A percentile compares a stretch with the other conserved stretches of the same genome.
Conservation (phyloP, 2,888 invertebrate genomes). For the Magallana nippona region DNA sequence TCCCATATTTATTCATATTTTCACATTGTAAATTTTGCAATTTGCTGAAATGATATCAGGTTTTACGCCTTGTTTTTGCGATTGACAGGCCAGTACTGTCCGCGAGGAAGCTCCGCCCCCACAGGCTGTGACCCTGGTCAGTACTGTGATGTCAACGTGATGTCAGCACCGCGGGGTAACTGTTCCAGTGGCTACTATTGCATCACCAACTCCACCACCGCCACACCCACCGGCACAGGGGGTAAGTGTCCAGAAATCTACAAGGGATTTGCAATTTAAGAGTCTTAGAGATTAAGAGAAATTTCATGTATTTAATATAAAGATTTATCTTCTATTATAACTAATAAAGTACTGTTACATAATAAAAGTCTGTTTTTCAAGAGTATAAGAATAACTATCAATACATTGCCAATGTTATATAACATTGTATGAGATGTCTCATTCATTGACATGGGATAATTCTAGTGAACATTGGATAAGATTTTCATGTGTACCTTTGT, state of each 20-base stretch:
- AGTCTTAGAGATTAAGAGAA: too few species aligned
- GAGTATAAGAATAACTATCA: too few species aligned
- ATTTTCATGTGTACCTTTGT: not conserved
- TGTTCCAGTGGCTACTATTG: conserved; percentile 78
- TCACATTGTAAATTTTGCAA: too few species aligned
- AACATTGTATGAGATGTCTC: not conserved
- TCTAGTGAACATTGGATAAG: too few species aligned
- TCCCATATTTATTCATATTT: too few species aligned
- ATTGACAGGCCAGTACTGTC: conserved; percentile 75
- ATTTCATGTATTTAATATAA: too few species aligned
- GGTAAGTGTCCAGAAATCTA: conserved; percentile 55
- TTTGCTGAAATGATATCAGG: too few species aligned
- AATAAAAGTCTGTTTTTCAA: too few species aligned
- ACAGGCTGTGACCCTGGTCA: conserved; percentile 70
- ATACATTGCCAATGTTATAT: too few species aligned
- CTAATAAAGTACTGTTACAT: too few species aligned
- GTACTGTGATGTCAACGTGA: conserved; percentile 69
- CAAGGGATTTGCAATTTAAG: too few species aligned
- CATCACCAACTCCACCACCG: conserved; percentile 70
- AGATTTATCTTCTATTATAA: too few species aligned
- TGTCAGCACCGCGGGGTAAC: conserved; percentile 64
- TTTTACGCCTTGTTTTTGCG: not conserved
- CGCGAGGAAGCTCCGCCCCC: conserved; percentile 72
- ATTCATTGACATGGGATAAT: not conserved
- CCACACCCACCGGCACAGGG: conserved; percentile 65